Base-by-base conservation (phyloP, 37 sponge, comb jelly and placozoan genomes). In the Cliona cf. orientalis region DNA sequence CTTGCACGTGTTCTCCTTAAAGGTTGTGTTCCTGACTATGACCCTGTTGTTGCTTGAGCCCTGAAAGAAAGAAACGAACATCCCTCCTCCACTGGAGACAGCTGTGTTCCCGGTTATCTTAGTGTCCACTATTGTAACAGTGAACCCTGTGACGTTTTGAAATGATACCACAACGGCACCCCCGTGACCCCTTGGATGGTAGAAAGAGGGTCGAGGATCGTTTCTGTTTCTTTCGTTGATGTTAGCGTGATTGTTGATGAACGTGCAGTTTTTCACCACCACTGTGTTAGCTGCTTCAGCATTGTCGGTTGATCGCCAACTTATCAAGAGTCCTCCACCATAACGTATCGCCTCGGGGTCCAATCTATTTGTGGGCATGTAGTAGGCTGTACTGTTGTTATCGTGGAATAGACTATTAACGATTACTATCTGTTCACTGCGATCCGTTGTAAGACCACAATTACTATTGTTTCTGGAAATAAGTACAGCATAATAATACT, bases 171-270 rank as follows among this genome's bases (percentile, higher is more conserved):
- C 40, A 64, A 89, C 25, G 11, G 65, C 90, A n/a, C 90, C 90
- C 40, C 90, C 90, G 44, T 89, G 84, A 41, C 90, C 90, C 62
- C 36, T 36, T 28, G 70, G 78, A n/a, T 32, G 36, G 39, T 72
- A 69, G 3, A 42, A 21, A 2, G 29, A 21, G 2, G 86, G 86
- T 23, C 73, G 43, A 1, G 71, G 22, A 57, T 66, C 64, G n/a
- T 85, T 42, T 6, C 21, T 28, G 35, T 85, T 85, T 0, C 2
- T 29, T 0, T 6, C 31, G 21, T 63, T 44, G 21, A 41, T 40
- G 7, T 69, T 45, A 23, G 68, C 84, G 36, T 34, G 23, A 58
- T 85, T 85, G 60, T 58, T 57, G 0, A 28, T 32, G 25, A 85
- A 85, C 9, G 11, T 69, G 57, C 78, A 67, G 58, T 69, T 76